Conservation (phyloP, 2,113 vertebrate species). For the Cyphomyrus discorhynchus region DNA sequence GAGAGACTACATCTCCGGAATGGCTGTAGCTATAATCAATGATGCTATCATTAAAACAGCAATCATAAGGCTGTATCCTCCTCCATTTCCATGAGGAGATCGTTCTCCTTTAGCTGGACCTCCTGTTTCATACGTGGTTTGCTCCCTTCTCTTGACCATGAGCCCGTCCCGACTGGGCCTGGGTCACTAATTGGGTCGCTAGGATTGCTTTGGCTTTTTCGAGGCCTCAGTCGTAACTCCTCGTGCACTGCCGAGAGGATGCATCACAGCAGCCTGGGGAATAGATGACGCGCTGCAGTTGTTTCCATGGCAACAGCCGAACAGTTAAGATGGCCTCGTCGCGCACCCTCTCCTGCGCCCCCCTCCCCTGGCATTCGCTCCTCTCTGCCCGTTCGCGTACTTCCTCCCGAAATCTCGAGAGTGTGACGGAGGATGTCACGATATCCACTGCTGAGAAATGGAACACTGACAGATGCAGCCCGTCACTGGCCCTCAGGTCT, state of each 20-base stretch:
- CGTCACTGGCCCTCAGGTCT: neutral
- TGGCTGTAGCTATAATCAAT: neutral
- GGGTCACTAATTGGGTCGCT: neutral
- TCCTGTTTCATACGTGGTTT: neutral
- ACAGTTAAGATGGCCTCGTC: conserved; percentile 33
- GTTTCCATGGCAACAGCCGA: conserved; percentile 50
- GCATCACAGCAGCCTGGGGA: neutral
- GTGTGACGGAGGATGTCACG: neutral
- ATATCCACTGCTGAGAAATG: neutral
- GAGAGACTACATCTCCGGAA: neutral
- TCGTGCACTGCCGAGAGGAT: conserved; percentile 3
- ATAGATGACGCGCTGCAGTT: conserved; percentile 36
- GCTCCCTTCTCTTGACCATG: neutral
- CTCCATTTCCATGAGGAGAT: neutral
- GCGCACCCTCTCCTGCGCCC: conserved; percentile 25
- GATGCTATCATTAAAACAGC: neutral
- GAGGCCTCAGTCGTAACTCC: conserved; percentile 12
- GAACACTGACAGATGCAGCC: neutral
- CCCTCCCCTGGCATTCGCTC: conserved; percentile 28
- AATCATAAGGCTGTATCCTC: neutral
- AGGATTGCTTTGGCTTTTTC: conserved; percentile 17
- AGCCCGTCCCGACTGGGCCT: neutral
- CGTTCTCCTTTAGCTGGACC: neutral
- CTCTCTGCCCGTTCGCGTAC: conserved; percentile 30
- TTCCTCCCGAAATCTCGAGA: neutral